These are phyloP conservation scores for Piscicola geometra DNA, from an alignment of 2,888 invertebrate genomes.

Conservation along the genomic window DNA sequence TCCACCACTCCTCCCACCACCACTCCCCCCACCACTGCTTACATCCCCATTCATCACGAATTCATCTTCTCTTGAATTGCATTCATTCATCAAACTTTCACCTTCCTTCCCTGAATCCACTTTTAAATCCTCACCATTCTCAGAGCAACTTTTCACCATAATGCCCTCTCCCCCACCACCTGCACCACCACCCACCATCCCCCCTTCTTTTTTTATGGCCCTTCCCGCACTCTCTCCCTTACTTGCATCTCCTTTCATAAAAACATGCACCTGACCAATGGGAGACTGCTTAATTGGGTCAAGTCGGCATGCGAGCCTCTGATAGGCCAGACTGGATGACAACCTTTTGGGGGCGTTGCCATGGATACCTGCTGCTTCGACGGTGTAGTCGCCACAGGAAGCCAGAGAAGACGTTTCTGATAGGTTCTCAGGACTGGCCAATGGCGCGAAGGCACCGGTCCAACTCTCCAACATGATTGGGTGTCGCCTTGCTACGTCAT, in stretches of 20 bases:
- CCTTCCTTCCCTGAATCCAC: neutral
- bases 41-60: neutral
- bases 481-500: conserved; percentile 5
- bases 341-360: conserved; percentile 31
- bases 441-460: conserved; percentile 32
- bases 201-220: neutral
- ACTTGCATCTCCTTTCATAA: neutral
- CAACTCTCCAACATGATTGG: conserved; percentile 33
- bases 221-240: neutral
- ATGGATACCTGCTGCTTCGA: conserved; percentile 5
- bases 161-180: neutral
- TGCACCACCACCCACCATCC: neutral
- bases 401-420: conserved; percentile 37
- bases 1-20: neutral
- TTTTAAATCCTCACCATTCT: neutral
- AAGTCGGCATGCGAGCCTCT: conserved; percentile 28
- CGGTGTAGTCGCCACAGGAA: conserved; percentile 19
- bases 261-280: conserved; percentile 25
- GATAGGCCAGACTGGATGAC: conserved; percentile 28
- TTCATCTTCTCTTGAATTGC: no score
- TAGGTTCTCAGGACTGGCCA: conserved; percentile 36
- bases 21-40: neutral
- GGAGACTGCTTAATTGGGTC: conserved; percentile 37
- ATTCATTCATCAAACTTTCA: neutral
- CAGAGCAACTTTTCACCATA: no score